These are phyloP conservation scores for Bryconaethiops microstoma DNA, from an alignment of 2,797 vertebrate species.

Conservation along the genomic window DNA sequence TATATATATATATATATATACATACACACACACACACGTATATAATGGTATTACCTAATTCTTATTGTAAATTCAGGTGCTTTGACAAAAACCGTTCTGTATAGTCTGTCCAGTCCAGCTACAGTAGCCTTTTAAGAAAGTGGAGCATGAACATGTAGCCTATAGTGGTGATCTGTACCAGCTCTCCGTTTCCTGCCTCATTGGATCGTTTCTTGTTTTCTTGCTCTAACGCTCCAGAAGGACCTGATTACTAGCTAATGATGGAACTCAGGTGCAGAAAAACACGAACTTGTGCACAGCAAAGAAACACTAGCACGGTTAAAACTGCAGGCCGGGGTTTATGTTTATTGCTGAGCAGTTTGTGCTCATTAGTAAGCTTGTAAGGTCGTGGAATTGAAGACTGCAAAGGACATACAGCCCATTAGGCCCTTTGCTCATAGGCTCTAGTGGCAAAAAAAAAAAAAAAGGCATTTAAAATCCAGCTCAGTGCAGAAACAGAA, in stretches of 20 bases:
- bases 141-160: background rate
- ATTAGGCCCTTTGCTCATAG: constrained; percentile 16
- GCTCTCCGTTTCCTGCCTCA: background rate
- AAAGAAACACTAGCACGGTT: background rate
- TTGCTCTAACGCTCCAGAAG: background rate
- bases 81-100: background rate
- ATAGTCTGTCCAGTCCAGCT: no score
- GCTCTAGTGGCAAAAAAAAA: constrained; percentile 8
- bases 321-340: background rate
- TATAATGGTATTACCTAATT: no score
- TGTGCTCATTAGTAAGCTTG: constrained; percentile 5
- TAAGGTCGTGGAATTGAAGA: background rate
- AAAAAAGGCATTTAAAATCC: constrained; percentile 5
- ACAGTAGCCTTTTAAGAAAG: background rate
- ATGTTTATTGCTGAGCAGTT: background rate
- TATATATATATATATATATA: no score
- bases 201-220: background rate
- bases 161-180: background rate
- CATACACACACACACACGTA: no score
- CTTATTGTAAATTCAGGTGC: background rate
- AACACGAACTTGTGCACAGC: background rate
- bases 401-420: constrained; percentile 24
- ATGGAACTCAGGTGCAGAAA: background rate
- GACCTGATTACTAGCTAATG: background rate
- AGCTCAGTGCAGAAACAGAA: background rate